Conservation (phyloP, 1,140 invertebrate species). For the Chrysoperla carnea region DNA sequence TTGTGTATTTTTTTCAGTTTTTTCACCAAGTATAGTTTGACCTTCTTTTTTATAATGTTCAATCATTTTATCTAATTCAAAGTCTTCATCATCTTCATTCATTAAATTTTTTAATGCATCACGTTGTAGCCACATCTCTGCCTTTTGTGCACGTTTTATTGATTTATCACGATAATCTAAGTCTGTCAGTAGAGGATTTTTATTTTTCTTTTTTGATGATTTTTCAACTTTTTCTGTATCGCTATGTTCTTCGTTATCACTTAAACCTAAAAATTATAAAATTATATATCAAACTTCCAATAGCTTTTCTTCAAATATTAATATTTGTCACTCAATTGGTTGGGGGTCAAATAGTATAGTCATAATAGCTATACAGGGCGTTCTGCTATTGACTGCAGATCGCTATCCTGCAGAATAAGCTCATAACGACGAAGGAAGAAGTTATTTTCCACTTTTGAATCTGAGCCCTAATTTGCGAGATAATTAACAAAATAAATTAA, state of each 20-base stretch:
- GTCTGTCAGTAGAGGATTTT: constrained; percentile 72
- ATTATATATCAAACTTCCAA: constrained; percentile 1
- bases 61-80: constrained; percentile 65
- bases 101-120: constrained; percentile 71
- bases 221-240: no score
- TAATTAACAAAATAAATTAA: no score
- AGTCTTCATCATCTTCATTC: constrained; percentile 71
- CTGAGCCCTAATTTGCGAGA: no score
- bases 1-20: constrained; percentile 10
- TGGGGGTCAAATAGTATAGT: no score
- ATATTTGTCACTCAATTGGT: no score
- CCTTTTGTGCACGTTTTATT: constrained; percentile 52
- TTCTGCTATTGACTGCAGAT: no score
- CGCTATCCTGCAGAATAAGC: no score
- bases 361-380: no score
- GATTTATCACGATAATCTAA: constrained; percentile 58
- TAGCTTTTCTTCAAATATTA: no score
- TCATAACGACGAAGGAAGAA: no score
- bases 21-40: constrained; percentile 15
- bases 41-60: constrained; percentile 56
- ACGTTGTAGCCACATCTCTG: constrained; percentile 80
- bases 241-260: constrained; percentile 28
- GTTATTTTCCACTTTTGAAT: no score
- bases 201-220: constrained; percentile 25
- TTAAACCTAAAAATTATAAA: constrained; percentile 28